These are phyloP conservation scores for Charanyca ferruginea DNA, from an alignment of 2,888 invertebrate species.

Conservation along the genomic window DNA sequence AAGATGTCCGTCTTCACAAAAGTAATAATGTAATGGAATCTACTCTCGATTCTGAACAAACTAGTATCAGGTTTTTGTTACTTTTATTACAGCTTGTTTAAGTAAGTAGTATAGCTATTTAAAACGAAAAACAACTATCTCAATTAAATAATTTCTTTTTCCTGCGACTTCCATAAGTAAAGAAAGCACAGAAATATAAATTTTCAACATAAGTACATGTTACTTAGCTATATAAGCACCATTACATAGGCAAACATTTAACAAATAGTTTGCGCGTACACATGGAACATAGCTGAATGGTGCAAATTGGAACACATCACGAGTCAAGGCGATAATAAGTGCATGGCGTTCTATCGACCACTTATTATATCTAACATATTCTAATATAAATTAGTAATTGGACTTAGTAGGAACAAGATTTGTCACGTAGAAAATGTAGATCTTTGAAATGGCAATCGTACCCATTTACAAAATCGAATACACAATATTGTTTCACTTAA, in stretches of 20 bases:
- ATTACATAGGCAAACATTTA: slow-evolving; percentile 49
- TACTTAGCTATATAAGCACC: slow-evolving; percentile 20
- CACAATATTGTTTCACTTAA: no score
- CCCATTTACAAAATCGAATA: no score
- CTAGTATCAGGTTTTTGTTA: no score
- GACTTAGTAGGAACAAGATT: not conserved
- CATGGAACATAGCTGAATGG: slow-evolving; percentile 47
- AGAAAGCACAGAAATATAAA: slow-evolving; percentile 32
- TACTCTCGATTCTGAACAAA: no score
- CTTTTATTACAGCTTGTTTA: no score
- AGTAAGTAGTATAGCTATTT: no score
- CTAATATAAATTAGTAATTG: slow-evolving; percentile 18
- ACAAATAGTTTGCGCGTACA: slow-evolving; percentile 42
- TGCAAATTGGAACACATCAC: slow-evolving; percentile 85
- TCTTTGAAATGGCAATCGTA: no score
- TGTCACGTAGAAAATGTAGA: not conserved
- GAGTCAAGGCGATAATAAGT: slow-evolving; percentile 79
- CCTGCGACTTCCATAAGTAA: not conserved
- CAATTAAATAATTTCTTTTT: not conserved
- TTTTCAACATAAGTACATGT: slow-evolving; percentile 18
- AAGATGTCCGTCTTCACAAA: no score
- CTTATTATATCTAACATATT: slow-evolving; percentile 32
- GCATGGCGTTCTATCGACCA: slow-evolving; percentile 56
- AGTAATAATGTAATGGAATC: no score
- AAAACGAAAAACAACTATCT: no score